Conservation (phyloP, 2,113 vertebrate genomes). For the Anser brachyrhynchus region DNA sequence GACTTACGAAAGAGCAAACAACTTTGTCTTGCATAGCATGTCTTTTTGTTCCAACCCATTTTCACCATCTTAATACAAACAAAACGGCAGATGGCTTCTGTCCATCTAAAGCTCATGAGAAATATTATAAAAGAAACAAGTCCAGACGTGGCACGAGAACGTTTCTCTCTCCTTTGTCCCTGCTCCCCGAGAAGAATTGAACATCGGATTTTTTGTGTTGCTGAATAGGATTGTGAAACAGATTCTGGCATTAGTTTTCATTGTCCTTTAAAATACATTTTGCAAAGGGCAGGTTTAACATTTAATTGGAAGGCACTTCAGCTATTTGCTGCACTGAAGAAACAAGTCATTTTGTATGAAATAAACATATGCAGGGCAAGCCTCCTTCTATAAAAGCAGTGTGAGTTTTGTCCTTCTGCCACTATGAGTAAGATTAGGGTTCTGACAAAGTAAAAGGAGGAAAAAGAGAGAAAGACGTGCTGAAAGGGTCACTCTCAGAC, state of each 20-base stretch:
- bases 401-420: neutral
- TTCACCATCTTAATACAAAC: neutral
- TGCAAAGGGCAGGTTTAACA: neutral
- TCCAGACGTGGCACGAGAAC: fast-evolving
- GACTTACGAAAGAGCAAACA: neutral
- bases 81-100: neutral
- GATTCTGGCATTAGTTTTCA: neutral
- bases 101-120: neutral
- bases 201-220: fast-evolving
- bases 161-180: neutral
- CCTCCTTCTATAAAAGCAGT: neutral
- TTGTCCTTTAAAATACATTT: neutral
- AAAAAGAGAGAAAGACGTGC: neutral
- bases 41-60: neutral
- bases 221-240: neutral
- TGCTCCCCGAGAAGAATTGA: neutral
- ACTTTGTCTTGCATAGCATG: neutral
- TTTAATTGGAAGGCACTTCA: neutral
- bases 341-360: neutral
- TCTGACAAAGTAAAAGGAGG: neutral
- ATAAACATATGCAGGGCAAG: neutral
- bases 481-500: neutral
- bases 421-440: fast-evolving
- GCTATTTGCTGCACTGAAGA: neutral
- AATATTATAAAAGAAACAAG: neutral